Percentiles rank a stretch among this genome's conserved stretches.
Conservation (phyloP, 2,113 vertebrate genomes). For the Myotis lucifugus region DNA sequence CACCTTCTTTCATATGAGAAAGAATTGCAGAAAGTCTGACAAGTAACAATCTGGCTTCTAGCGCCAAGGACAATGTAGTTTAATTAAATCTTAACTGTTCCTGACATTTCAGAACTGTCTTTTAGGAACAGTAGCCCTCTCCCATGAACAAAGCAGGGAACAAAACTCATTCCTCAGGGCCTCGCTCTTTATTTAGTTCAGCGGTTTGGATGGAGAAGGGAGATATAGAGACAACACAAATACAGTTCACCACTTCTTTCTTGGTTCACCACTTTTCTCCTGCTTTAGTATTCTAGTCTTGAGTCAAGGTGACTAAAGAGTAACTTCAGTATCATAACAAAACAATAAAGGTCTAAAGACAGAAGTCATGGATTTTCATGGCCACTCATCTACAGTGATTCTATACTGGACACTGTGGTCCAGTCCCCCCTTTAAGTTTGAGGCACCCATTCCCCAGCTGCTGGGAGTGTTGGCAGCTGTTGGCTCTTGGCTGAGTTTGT, state of each 20-base stretch:
- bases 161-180: not conserved
- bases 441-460: not conserved
- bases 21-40: not conserved
- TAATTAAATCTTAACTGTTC: not conserved
- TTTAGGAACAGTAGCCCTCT: not conserved
- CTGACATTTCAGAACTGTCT: not conserved
- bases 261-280: not conserved
- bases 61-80: not conserved
- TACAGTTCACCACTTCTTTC: not conserved
- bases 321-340: not conserved
- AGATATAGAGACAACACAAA: not conserved
- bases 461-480: not conserved
- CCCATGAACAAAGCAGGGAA: not conserved
- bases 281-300: not conserved
- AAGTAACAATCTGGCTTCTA: not conserved
- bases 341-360: not conserved
- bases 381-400: not conserved
- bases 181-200: conserved; percentile 12
- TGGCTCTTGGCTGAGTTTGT: not conserved
- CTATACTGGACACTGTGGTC: not conserved
- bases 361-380: not conserved
- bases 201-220: not conserved
- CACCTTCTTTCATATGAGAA: not conserved
- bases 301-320: not conserved
- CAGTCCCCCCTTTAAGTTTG: not conserved